Evolutionary conservation across 1,140 invertebrate genomes (phyloP).

Genomic region (Eupristina koningsbergeri): DNA sequence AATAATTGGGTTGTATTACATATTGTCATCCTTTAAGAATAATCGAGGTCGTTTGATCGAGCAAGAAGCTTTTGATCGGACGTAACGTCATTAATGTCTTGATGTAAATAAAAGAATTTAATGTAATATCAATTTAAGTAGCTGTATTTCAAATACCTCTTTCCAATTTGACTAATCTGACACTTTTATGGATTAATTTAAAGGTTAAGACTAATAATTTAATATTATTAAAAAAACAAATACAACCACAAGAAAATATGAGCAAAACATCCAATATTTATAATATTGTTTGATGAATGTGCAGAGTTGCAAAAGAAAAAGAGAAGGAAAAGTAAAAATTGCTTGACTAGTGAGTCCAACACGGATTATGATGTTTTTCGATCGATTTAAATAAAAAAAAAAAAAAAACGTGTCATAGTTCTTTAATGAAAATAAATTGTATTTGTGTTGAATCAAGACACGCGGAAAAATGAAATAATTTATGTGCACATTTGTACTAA

Average conservation of each 20-base stretch:
- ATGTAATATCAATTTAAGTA: no score
- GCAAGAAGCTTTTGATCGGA: background rate
- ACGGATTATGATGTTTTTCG: background rate
- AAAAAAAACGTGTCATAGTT: background rate
- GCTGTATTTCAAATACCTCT: no score
- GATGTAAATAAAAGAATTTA: background rate
- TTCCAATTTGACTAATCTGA: no score
- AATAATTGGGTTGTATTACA: background rate
- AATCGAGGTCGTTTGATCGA: background rate
- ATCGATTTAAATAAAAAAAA: no score
- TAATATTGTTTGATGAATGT: no score
- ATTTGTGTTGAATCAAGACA: no score
- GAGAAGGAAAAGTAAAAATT: background rate
- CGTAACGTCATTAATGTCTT: background rate
- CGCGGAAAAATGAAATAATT: background rate
- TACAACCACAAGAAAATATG: no score
- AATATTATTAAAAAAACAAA: no score
- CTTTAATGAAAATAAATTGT: background rate
- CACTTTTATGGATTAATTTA: no score
- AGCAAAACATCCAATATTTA: no score
- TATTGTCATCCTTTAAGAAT: background rate
- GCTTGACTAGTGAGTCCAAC: background rate
- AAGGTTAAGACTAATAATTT: no score
- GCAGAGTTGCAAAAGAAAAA: no score
- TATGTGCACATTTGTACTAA: background rate